Base-by-base conservation (phyloP, 2,113 vertebrate species). In the Xyliphius kryptos region DNA sequence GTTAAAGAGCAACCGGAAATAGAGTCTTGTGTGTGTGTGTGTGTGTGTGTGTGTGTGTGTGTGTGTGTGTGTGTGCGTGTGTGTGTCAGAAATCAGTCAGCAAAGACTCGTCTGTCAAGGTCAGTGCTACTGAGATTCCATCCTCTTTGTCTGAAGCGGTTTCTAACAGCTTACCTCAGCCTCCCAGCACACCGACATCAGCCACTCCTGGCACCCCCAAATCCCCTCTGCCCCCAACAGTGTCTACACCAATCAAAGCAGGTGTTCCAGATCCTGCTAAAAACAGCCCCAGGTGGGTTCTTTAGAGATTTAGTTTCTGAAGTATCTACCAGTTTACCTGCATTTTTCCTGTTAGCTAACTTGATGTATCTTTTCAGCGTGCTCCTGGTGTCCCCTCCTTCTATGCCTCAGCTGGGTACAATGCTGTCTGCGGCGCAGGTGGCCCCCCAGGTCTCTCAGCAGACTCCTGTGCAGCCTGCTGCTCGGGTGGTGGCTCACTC, bases 341-440 rank as follows among this genome's bases (percentile, higher is more conserved):
- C n/a, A n/a, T n/a, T n/a, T n/a, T n/a, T n/a, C n/a, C n/a, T n/a
- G n/a, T n/a, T n/a, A n/a, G n/a, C n/a, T n/a, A n/a, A n/a, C n/a
- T n/a, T 5, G 11, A 68, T 16, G 50, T 43, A 16, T 7, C 43
- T 59, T 21, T 0, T 0, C 49, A 98, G 95, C 2, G 91, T 98
- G 66, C 91, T 98, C 14, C 81, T 98, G 58, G 90, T 97, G 2
- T 94, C 94, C 1, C 91, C 95, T 22, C 92, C 95, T 0, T 82
- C 92, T 9, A 86, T 97, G 86, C 91, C 95, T 0, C 95, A 97
- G 79, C 87, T 97, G 6, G 92, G 95, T 61, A 87, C 91, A 0
- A 74, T 97, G 78, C 84, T 97, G 6, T 92, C 93, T 63, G 79
- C 86, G 11, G 74, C 86, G 43, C 90, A 90, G 71, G 83, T 80